Evolutionary conservation across 1,140 invertebrate genomes (phyloP).

Genomic region (Cydia fagiglandana): DNA sequence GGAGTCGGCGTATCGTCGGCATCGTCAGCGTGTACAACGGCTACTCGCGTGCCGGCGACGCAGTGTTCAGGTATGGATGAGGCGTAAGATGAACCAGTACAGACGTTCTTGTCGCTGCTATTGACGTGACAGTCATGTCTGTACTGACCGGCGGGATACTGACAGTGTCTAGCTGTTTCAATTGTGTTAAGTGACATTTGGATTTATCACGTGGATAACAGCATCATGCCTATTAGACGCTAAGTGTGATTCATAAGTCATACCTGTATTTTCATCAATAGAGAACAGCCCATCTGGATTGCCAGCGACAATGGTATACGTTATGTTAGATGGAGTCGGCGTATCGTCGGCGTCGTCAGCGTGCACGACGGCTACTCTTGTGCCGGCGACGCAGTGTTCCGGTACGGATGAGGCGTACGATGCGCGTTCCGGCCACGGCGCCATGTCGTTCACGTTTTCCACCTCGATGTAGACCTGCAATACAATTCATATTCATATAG

Average conservation of each 20-base stretch:
- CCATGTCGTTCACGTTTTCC: slow-evolving; percentile 95
- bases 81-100: slow-evolving; percentile 94
- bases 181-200: no score
- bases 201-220: no score
- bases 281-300: slow-evolving; percentile 94
- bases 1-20: slow-evolving; percentile 86
- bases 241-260: no score
- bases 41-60: slow-evolving; percentile 85
- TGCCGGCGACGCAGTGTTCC: slow-evolving; percentile 90
- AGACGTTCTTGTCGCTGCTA: no score
- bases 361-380: slow-evolving; percentile 86
- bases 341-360: slow-evolving; percentile 90
- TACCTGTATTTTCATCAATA: slow-evolving; percentile 92
- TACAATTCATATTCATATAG: background rate
- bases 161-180: no score
- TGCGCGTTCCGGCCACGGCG: slow-evolving; percentile 90
- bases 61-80: slow-evolving; percentile 91
- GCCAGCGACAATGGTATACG: slow-evolving; percentile 91
- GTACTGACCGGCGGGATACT: no score
- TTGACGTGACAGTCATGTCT: no score
- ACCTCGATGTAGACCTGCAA: slow-evolving; percentile 93
- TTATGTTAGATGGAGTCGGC: slow-evolving; percentile 84
- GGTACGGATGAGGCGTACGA: slow-evolving; percentile 90
- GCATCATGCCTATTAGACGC: no score
- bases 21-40: slow-evolving; percentile 90